Evolutionary conservation across 2,888 invertebrate genomes (phyloP).

Genomic region (Athrips mouffetella): DNA sequence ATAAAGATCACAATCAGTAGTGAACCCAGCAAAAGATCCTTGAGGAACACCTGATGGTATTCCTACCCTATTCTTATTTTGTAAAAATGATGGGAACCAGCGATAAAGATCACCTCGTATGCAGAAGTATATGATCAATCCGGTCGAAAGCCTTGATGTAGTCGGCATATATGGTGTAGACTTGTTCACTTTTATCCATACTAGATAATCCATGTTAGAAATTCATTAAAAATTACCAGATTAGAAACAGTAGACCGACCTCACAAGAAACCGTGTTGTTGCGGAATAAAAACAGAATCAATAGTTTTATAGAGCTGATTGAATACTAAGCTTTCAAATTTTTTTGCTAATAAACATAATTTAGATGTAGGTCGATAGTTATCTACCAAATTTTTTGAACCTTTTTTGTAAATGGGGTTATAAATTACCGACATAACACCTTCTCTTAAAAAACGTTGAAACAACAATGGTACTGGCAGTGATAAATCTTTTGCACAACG

Average conservation of each 20-base stretch:
- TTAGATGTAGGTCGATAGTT: not conserved
- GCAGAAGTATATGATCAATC: not conserved
- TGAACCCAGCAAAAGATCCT: too few relatives aligned
- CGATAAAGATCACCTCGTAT: not conserved
- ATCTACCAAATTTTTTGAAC: not conserved
- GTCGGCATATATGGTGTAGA: not conserved
- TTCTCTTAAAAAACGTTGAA: not conserved
- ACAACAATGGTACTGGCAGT: not conserved
- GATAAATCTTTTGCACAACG: not conserved
- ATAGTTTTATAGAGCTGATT: not conserved
- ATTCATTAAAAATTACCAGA: not conserved
- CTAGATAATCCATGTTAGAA: not conserved
- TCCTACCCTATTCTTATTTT: not conserved
- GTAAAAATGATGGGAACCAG: not conserved
- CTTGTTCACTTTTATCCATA: too few relatives aligned
- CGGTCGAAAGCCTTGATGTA: not conserved
- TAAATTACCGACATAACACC: not conserved
- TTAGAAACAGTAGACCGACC: not conserved
- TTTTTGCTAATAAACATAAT: not conserved
- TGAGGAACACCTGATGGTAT: too few relatives aligned
- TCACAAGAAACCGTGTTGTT: not conserved
- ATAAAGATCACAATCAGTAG: too few relatives aligned
- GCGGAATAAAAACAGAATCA: too few relatives aligned
- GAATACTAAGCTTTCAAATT: not conserved
- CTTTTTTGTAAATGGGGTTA: not conserved